Percentiles rank a stretch among this genome's conserved stretches.
phyloP scores from a whole-genome alignment of 1,140 invertebrate species.

The Odontomachus brunneus region DNA sequence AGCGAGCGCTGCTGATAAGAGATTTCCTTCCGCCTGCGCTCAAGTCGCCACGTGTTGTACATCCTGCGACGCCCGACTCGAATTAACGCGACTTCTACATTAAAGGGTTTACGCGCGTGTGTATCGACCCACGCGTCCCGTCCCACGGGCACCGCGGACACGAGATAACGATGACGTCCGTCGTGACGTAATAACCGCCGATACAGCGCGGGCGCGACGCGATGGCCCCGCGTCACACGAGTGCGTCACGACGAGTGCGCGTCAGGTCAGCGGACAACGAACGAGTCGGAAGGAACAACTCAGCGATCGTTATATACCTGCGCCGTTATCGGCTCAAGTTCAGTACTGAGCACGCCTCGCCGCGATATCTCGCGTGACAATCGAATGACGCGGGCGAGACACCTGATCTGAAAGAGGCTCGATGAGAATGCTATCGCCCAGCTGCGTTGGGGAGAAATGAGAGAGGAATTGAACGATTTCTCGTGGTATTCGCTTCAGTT shows the following conservation, averaged over 20 bases:
- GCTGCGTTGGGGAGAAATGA: no score
- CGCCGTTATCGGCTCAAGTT: slow-evolving; percentile 18
- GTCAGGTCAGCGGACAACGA: slow-evolving; percentile 13
- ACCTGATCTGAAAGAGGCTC: slow-evolving; percentile 2
- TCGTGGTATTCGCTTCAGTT: no score
- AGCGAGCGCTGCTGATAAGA: no score
- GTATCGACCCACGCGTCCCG: slow-evolving; percentile 7
- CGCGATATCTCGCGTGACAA: neutral
- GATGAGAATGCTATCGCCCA: neutral
- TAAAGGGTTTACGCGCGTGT: neutral
- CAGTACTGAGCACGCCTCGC: neutral
- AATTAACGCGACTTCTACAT: slow-evolving; percentile 4
- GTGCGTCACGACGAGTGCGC: slow-evolving; percentile 13
- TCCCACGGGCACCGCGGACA: neutral
- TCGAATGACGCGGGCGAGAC: neutral
- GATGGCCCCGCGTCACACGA: slow-evolving; percentile 14
- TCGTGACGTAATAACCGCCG: slow-evolving; percentile 22
- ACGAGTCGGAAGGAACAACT: slow-evolving; percentile 2
- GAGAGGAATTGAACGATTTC: no score
- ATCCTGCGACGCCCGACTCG: neutral
- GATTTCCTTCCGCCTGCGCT: no score
- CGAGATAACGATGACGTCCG: slow-evolving; percentile 28
- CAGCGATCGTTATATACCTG: slow-evolving; percentile 18
- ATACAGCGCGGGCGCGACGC: neutral
- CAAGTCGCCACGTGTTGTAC: neutral